These are phyloP conservation scores for Amphipyra tragopoginis DNA, from an alignment of 2,888 invertebrate species.

Conservation along the genomic window DNA sequence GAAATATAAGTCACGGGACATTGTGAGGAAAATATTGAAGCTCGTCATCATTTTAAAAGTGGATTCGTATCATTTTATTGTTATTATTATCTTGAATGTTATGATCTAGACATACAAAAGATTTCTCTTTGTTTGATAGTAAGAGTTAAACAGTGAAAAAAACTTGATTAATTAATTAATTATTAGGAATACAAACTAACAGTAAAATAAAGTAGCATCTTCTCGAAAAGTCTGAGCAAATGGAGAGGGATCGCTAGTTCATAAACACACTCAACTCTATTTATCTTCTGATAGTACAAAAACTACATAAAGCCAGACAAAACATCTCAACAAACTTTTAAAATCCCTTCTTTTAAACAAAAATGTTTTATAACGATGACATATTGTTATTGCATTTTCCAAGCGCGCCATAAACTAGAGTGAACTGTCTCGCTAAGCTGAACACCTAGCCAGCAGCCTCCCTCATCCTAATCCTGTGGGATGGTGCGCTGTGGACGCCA, in stretches of 20 bases:
- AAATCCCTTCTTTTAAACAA: slow-evolving; percentile 2
- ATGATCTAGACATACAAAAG: not conserved
- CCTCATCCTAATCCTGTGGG: not conserved
- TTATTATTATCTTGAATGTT: not conserved
- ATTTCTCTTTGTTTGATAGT: too few species aligned
- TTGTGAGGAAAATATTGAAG: not conserved
- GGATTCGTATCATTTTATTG: not conserved
- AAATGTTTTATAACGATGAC: slow-evolving; percentile 14
- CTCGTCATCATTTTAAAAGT: slow-evolving; percentile 9
- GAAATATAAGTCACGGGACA: slow-evolving; percentile 9
- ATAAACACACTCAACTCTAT: too few species aligned
- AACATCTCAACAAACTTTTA: not conserved
- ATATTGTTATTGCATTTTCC: slow-evolving; percentile 28
- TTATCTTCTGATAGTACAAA: not conserved
- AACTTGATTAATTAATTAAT: too few species aligned
- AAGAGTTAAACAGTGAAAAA: too few species aligned
- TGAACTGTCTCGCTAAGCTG: slow-evolving; percentile 1
- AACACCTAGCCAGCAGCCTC: slow-evolving; percentile 9
- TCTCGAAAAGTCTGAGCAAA: too few species aligned
- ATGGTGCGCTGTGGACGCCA: slow-evolving; percentile 7
- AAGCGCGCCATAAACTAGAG: slow-evolving; percentile 2
- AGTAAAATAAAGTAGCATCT: too few species aligned
- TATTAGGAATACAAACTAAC: too few species aligned
- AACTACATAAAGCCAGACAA: not conserved
- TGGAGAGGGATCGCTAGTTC: too few species aligned